A percentile compares a stretch with the other conserved stretches of the same genome.
phyloP scores from a whole-genome alignment of 2,888 invertebrate species.

The Apamea sordens region DNA sequence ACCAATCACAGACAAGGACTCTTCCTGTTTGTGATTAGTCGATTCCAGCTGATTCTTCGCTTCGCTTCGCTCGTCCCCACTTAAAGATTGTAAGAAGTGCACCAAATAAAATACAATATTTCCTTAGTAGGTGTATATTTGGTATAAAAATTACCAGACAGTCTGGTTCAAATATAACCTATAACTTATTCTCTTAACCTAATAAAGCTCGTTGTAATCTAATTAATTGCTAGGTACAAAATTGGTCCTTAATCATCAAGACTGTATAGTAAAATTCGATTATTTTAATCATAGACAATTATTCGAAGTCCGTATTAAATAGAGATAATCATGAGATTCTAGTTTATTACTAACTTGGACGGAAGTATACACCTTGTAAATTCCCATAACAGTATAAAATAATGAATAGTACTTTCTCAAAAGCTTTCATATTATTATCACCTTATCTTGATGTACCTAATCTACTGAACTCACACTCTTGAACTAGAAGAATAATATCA shows the following conservation, averaged over 20 bases:
- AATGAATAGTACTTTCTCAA: constrained; percentile 17
- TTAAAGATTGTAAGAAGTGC: background rate
- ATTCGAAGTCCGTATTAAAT: constrained; percentile 7
- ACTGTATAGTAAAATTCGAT: constrained; percentile 30
- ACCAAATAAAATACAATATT: constrained; percentile 57
- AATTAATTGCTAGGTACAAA: constrained; percentile 68
- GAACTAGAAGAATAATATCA: constrained; percentile 17
- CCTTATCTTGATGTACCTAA: constrained; percentile 16
- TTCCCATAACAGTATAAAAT: constrained; percentile 25
- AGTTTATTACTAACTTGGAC: constrained; percentile 54
- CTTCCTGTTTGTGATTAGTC: background rate
- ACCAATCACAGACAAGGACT: background rate
- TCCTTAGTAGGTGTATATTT: constrained; percentile 83
- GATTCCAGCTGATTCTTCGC: background rate
- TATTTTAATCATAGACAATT: constrained; percentile 16
- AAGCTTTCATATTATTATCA: constrained; percentile 5
- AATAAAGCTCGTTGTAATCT: constrained; percentile 84
- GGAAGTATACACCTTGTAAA: constrained; percentile 42
- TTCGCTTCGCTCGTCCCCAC: background rate
- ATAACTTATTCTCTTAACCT: constrained; percentile 78
- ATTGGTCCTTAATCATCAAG: constrained; percentile 67
- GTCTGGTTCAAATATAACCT: constrained; percentile 79
- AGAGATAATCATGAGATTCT: constrained; percentile 52
- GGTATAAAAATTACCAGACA: constrained; percentile 87
- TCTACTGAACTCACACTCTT: constrained; percentile 18